Evolutionary conservation across 2,797 vertebrate genomes (phyloP).

Genomic region (Staurois parvus): DNA sequence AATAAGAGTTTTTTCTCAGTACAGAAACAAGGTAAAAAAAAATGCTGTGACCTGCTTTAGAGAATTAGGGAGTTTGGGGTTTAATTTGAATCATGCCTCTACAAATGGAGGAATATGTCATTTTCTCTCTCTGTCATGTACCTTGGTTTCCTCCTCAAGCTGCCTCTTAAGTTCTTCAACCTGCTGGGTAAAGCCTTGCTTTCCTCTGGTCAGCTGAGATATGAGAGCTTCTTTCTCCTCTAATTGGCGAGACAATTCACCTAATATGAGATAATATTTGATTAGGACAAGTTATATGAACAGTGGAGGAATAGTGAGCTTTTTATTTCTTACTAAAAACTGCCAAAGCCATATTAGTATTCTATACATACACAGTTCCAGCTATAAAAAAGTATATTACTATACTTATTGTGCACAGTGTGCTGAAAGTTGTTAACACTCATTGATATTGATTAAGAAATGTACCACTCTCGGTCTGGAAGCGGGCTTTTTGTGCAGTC

Average conservation of each 20-base stretch:
- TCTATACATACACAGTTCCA: background rate
- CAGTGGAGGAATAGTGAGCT: too few species aligned
- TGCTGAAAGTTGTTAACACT: too few species aligned
- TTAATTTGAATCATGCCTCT: too few species aligned
- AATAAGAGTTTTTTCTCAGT: too few species aligned
- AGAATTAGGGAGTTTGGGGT: too few species aligned
- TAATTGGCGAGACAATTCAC: background rate
- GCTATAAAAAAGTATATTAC: too few species aligned
- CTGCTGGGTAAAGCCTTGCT: constrained; percentile 76
- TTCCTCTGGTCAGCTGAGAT: constrained; percentile 76
- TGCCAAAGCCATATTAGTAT: background rate
- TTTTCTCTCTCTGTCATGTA: constrained; percentile 42
- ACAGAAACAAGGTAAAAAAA: too few species aligned
- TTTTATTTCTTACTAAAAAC: background rate
- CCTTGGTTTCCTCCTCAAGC: constrained; percentile 77
- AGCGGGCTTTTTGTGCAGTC: constrained; percentile 78
- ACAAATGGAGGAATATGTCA: background rate
- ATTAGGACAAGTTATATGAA: background rate
- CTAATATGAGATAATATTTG: background rate
- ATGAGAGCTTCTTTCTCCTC: constrained; percentile 25
- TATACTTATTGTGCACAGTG: too few species aligned
- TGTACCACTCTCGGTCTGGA: constrained; percentile 84
- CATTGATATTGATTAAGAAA: background rate
- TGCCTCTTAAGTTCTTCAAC: constrained; percentile 82
- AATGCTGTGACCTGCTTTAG: too few species aligned